Conservation (phyloP, 2,797 vertebrate genomes). For the Oreortyx pictus region DNA sequence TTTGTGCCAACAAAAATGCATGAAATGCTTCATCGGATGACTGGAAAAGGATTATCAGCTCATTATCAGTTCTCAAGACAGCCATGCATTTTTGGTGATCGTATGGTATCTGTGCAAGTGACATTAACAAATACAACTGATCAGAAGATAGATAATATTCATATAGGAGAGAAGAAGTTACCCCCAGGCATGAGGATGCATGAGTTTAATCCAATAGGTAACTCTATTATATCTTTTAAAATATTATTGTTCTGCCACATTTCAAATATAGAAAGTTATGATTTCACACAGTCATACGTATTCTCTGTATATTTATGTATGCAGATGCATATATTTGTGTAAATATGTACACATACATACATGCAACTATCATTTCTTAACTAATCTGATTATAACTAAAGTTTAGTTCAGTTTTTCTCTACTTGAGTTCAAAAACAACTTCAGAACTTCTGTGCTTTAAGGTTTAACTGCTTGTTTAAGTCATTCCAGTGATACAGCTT, state of each 20-base stretch:
- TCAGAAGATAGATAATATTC: conserved; percentile 87
- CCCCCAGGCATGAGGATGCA: conserved; percentile 84
- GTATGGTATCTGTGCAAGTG: conserved; percentile 91
- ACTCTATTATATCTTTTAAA: conserved; percentile 37
- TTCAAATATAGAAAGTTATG: background rate
- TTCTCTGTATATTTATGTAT: background rate
- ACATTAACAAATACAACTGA: conserved; percentile 88
- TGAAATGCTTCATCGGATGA: conserved; percentile 94
- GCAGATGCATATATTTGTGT: too few species aligned
- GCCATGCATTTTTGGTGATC: conserved; percentile 85
- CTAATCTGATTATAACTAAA: background rate
- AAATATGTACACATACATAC: background rate
- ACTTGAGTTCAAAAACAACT: background rate
- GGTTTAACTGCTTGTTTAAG: background rate
- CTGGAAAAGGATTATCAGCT: conserved; percentile 92
- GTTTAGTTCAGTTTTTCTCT: background rate
- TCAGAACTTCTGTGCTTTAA: background rate
- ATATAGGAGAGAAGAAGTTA: conserved; percentile 83
- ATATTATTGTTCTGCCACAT: background rate
- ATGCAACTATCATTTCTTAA: background rate
- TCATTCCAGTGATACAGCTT: background rate
- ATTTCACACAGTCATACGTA: rapidly evolving
- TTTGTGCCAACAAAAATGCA: conserved; percentile 87
- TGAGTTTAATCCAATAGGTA: conserved; percentile 90
- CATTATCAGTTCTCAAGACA: conserved; percentile 92